Percentiles rank a stretch among this genome's conserved stretches.
phyloP scores from a whole-genome alignment of 1,140 invertebrate species.

The Nylanderia fulva region DNA sequence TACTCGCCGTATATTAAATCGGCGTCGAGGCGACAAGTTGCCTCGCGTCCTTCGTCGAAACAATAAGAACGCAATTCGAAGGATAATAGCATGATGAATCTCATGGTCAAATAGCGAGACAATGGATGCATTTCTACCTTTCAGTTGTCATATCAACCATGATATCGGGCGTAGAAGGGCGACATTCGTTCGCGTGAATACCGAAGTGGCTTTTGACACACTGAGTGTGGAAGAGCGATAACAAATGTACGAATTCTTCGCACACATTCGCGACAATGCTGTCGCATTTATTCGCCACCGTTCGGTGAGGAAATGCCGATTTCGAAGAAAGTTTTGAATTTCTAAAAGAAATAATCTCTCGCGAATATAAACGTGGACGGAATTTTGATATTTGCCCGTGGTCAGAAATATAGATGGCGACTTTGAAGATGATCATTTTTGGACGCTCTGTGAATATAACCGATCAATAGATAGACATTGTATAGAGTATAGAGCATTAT shows the following conservation, averaged over 20 bases:
- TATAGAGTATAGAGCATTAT: neutral
- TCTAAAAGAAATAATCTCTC: slow-evolving; percentile 15
- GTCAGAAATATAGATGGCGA: neutral
- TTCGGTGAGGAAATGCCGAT: neutral
- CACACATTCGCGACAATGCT: neutral
- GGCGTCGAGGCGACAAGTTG: slow-evolving; percentile 6
- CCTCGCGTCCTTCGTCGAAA: slow-evolving; percentile 25
- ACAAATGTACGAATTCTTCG: slow-evolving; percentile 41
- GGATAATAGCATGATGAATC: slow-evolving; percentile 46
- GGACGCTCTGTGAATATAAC: neutral
- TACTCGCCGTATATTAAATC: slow-evolving; percentile 34
- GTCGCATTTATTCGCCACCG: neutral
- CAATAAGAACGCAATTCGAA: slow-evolving; percentile 58
- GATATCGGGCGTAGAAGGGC: slow-evolving; percentile 23
- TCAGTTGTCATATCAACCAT: slow-evolving; percentile 62
- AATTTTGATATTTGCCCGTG: slow-evolving; percentile 29
- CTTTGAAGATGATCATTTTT: neutral
- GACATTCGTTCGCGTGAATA: neutral
- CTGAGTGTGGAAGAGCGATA: slow-evolving; percentile 19
- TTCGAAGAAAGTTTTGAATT: slow-evolving; percentile 18
- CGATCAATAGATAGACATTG: neutral
- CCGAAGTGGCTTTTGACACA: slow-evolving; percentile 21
- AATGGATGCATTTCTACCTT: slow-evolving; percentile 49
- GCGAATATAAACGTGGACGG: slow-evolving; percentile 1
- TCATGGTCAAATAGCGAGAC: slow-evolving; percentile 52